A percentile compares a stretch with the other conserved stretches of the same genome.
phyloP scores from a whole-genome alignment of 2,797 vertebrate species.

The Channa striata region DNA sequence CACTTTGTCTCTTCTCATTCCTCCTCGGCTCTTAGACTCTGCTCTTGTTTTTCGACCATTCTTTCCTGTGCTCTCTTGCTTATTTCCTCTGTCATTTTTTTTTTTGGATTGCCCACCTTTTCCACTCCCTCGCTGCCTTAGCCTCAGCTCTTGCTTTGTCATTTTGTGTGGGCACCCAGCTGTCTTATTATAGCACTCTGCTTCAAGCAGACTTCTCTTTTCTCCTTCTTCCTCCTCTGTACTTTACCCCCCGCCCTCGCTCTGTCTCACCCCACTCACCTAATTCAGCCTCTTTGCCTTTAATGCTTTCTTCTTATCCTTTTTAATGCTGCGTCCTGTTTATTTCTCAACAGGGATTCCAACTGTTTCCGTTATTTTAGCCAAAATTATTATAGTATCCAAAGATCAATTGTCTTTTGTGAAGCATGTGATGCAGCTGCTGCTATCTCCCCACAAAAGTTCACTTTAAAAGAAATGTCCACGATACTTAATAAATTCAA shows the following conservation, averaged over 20 bases:
- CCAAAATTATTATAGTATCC: not conserved
- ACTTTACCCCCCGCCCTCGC: constrained; percentile 11
- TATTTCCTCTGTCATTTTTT: constrained; percentile 39
- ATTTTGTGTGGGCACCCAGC: constrained; percentile 66
- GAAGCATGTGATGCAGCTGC: not conserved
- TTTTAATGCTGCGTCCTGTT: constrained; percentile 32
- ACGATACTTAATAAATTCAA: constrained; percentile 13
- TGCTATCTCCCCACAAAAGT: not conserved
- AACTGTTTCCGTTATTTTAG: constrained; percentile 16
- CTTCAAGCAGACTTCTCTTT: constrained; percentile 41
- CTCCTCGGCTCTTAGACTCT: constrained; percentile 39
- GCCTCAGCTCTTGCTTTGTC: constrained; percentile 53
- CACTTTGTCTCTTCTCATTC: constrained; percentile 56
- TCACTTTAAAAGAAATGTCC: constrained; percentile 1
- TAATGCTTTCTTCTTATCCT: constrained; percentile 35
- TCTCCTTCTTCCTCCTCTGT: constrained; percentile 34
- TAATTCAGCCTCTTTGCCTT: constrained; percentile 34
- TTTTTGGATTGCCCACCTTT: constrained; percentile 39
- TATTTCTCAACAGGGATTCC: constrained; percentile 18
- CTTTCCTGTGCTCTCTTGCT: constrained; percentile 21
- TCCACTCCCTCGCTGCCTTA: constrained; percentile 9
- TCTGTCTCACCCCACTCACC: constrained; percentile 18
- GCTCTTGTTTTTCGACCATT: constrained; percentile 26
- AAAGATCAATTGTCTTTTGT: constrained; percentile 19
- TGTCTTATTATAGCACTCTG: constrained; percentile 75